Conservation (phyloP, 2,797 vertebrate species). For the Premnoplex brunnescens region DNA sequence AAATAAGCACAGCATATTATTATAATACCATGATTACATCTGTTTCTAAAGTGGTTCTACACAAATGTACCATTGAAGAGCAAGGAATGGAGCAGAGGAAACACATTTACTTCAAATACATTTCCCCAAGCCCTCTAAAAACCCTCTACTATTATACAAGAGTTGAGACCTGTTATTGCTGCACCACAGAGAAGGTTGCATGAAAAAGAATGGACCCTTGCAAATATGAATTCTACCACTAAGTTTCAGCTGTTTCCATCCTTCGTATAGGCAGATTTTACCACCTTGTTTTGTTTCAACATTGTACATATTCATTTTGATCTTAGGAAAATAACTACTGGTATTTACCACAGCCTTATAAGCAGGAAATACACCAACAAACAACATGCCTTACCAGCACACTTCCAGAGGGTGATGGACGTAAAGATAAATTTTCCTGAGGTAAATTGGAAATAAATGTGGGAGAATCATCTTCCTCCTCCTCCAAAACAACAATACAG, state of each 20-base stretch:
- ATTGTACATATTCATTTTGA: neutral
- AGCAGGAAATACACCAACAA: slow-evolving; percentile 54
- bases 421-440: slow-evolving; percentile 77
- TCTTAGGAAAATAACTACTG: neutral
- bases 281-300: neutral
- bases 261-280: neutral
- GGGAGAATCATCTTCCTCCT: slow-evolving; percentile 94
- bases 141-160: neutral
- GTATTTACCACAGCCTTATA: neutral
- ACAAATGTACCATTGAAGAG: neutral
- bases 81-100: neutral
- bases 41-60: slow-evolving; percentile 41
- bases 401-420: slow-evolving; percentile 70
- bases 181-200: neutral
- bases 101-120: neutral
- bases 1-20: slow-evolving; percentile 37
- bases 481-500: slow-evolving; percentile 99
- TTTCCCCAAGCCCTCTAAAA: neutral
- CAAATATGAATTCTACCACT: neutral
- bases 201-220: neutral
- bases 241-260: neutral
- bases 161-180: neutral
- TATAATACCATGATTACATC: slow-evolving; percentile 42
- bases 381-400: slow-evolving; percentile 81
- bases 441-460: slow-evolving; percentile 82